phyloP scores from a whole-genome alignment of 2,888 invertebrate genomes.

The Chironomus tentans region DNA sequence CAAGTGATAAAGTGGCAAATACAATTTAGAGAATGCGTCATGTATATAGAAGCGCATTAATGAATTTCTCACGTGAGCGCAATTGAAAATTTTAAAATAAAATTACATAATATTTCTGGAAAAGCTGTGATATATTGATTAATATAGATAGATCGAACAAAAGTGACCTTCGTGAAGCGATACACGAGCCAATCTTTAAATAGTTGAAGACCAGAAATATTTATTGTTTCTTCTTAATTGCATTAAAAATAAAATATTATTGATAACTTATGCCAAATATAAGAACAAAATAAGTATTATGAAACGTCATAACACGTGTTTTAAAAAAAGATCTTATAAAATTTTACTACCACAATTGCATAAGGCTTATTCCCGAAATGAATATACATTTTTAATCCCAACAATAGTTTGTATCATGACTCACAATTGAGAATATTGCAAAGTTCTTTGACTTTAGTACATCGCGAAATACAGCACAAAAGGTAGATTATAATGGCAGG shows the following conservation, averaged over 20 bases:
- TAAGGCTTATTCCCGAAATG: too few species aligned
- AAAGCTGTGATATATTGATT: not conserved
- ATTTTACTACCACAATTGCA: not conserved
- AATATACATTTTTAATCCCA: too few species aligned
- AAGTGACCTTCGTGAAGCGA: not conserved
- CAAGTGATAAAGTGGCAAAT: not conserved
- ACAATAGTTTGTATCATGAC: not conserved
- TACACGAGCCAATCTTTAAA: too few species aligned
- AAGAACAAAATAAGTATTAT: too few species aligned
- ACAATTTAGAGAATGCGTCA: not conserved
- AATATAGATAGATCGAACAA: not conserved
- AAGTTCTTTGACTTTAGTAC: not conserved
- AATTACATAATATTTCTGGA: not conserved
- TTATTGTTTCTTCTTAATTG: too few species aligned
- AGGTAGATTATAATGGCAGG: not conserved
- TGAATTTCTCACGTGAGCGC: not conserved
- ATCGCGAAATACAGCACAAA: not conserved
- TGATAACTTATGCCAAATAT: too few species aligned
- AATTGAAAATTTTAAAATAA: not conserved
- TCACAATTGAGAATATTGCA: not conserved
- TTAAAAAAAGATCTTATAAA: too few species aligned
- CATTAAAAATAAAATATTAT: too few species aligned
- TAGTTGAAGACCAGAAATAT: too few species aligned
- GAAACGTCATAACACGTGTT: too few species aligned
- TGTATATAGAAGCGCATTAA: not conserved